Base-by-base conservation (phyloP, 2,797 vertebrate species). In the Zenarchopterus dispar region DNA sequence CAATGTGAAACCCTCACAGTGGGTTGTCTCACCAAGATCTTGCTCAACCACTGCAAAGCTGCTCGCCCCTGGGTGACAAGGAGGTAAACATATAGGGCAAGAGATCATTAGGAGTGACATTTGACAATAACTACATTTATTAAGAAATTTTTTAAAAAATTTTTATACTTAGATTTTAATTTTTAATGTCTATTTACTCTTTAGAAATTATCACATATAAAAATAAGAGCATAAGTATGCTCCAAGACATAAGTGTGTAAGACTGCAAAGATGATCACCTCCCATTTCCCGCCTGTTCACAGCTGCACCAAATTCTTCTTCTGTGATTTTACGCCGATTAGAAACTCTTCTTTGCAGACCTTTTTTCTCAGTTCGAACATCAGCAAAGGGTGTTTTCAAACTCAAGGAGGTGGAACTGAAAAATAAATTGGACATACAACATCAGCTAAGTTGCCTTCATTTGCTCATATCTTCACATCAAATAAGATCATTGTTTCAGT, bases 341-440 rank as follows among this genome's bases (percentile, higher is more conserved):
- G 64, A 46, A 22, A 84, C 84, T 69, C 70, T 91, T 31, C 93
- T 86, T 69, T 81, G 82, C 36, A 94, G 72, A 17, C 86, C 86
- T 5, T 26, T 82, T 63, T 69, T 89, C 69, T 93, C 88, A 16
- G 78, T 75, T 13, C 2, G 65, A 56, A 70, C 54, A 2, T 87
- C 84, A 75, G 75, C 75, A 62, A 85, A 86, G 0, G 93, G 92
- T 0, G 92, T 93, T 75, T 93, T 93, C 8, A 94, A 67, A 72
- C 77, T 91, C 62, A 93, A 71, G 39, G 85, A 91, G 18, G 88
- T 62, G 18, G 80, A 83, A 62, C 92, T 93, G 67, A 19, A 75
- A 69, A 73, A 79, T 4, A 77, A 7, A 80, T 41, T 1, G 6
- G 10, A 57, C 33, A 59, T 41, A 17, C 8, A 51, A 19, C 21